A percentile compares a stretch with the other conserved stretches of the same genome.
phyloP scores from a whole-genome alignment of 2,113 vertebrate genomes.

The Eretmochelys imbricata region DNA sequence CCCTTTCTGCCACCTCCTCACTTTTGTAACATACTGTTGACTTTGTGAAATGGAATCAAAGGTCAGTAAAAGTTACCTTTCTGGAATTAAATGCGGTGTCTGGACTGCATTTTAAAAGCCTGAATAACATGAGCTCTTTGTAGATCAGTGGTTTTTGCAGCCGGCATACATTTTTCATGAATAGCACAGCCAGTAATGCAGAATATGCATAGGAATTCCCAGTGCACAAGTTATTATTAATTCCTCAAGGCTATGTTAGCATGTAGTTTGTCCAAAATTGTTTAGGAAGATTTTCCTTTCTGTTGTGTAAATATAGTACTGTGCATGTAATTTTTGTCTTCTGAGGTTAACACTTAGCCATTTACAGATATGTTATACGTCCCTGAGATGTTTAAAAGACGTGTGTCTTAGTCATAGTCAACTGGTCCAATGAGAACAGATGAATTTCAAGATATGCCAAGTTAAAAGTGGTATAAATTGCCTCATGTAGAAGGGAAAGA shows the following conservation, averaged over 20 bases:
- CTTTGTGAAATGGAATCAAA: neutral
- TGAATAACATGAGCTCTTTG: neutral
- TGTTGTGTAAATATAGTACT: slow-evolving; percentile 17
- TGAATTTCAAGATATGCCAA: neutral
- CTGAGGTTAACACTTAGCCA: neutral
- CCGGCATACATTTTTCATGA: slow-evolving; percentile 61
- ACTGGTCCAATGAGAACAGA: neutral
- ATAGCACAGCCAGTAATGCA: slow-evolving; percentile 14
- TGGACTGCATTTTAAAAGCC: neutral
- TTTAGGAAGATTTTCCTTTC: slow-evolving; percentile 24
- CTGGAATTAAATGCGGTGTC: slow-evolving; percentile 4
- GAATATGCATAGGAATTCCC: slow-evolving; percentile 50
- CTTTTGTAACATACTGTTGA: neutral
- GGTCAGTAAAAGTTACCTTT: neutral
- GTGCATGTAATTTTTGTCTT: neutral
- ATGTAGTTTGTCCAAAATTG: slow-evolving; percentile 4
- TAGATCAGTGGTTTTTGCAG: neutral
- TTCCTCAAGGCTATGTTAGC: slow-evolving; percentile 29
- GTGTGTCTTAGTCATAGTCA: neutral
- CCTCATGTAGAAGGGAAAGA: neutral
- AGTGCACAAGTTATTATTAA: neutral
- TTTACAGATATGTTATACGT: neutral
- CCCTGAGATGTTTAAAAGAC: neutral
- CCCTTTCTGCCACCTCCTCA: neutral
- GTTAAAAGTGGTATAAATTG: neutral